Conservation (phyloP, 2,888 invertebrate species). For the Heliconius ethilla region DNA sequence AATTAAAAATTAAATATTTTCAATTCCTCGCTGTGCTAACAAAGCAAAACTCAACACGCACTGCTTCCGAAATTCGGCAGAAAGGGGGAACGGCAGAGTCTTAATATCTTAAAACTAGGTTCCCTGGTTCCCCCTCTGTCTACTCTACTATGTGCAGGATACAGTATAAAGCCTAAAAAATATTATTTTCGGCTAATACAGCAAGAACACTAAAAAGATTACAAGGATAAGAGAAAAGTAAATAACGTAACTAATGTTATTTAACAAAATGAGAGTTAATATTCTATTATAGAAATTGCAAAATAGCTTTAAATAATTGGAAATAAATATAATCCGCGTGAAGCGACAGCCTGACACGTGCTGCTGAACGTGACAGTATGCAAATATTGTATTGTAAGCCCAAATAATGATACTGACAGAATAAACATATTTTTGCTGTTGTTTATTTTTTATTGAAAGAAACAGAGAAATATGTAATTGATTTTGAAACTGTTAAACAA, state of each 20-base stretch:
- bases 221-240: not conserved
- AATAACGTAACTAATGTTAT: not conserved
- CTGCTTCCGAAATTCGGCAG: too few species aligned
- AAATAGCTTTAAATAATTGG: slow-evolving; percentile 54
- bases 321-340: slow-evolving; percentile 74
- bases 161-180: too few species aligned
- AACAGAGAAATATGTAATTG: too few species aligned
- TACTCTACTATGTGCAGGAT: too few species aligned
- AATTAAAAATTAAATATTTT: too few species aligned
- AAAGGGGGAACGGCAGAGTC: too few species aligned
- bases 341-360: slow-evolving; percentile 61
- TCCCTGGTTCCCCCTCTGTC: too few species aligned
- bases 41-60: too few species aligned
- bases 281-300: not conserved
- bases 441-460: not conserved
- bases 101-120: too few species aligned
- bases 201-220: not conserved
- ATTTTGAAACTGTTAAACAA: too few species aligned
- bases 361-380: slow-evolving; percentile 53
- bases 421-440: slow-evolving; percentile 35
- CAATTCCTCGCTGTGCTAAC: too few species aligned
- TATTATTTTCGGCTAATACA: not conserved
- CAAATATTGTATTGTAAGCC: slow-evolving; percentile 62
- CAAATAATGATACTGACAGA: slow-evolving; percentile 45
- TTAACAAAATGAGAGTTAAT: not conserved